Evolutionary conservation across 2,113 vertebrate species (phyloP), one percentile per base, ranked within the genome.

Genomic region (Dromaius novaehollandiae): DNA sequence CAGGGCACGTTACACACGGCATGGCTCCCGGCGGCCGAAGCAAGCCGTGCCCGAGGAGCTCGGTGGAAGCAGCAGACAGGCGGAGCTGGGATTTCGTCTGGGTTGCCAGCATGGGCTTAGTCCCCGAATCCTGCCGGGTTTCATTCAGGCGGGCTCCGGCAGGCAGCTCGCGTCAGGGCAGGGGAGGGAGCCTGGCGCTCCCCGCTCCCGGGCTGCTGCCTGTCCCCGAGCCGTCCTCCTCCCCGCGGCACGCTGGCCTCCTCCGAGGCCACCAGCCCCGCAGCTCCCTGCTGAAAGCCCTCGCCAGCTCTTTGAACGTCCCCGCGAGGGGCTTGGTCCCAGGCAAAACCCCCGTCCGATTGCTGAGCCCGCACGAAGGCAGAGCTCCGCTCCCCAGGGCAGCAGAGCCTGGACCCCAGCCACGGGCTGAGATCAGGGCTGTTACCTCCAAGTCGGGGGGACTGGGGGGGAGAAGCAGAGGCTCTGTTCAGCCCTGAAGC

Each of bases 141-240:
- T 36, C 15, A 5, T 19, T 9, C 1, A 1, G 65, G 48, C 21
- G 32, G 34, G 55, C 78, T 10, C 1, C 1, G 65, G 48, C 21
- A 38, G 34, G 55, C 78, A 44, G 65, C 46, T 55, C 40, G 0
- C 0, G 0, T 8, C 78, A 69, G 51, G 68, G 51, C 0, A 0
- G 15, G 34, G 32, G 46, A 3, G 10, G 56, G 24, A 80, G 19
- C 40, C 26, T 13, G 2, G 8, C 9, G 1, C 1, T 1, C 56
- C 66, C 30, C 51, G 42, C 81, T 5, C 26, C 32, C 50, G 16
- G 19, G 7, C 6, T 86, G 28, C 40, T 36, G 76, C 42, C 38
- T 5, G 9, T 9, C 86, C 69, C 16, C 15, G 21, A 20, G 4
- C 30, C 26, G 20, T 21, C 17, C 15, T n/a, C 38, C 58, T 17